Conservation (phyloP, 2,888 invertebrate species). For the Crioceris asparagi region DNA sequence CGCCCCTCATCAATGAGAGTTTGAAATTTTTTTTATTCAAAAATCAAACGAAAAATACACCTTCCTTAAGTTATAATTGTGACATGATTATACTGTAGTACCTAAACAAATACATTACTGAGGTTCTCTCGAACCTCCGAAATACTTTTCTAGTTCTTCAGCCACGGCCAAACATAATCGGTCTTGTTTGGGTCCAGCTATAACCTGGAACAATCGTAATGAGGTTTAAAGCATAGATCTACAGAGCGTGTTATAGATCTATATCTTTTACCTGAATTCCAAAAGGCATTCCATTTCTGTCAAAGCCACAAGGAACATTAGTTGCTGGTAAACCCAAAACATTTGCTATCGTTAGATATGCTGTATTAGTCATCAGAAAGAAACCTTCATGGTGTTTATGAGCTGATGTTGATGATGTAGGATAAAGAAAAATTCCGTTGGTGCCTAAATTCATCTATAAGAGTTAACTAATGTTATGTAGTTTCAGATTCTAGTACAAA, state of each 20-base stretch:
- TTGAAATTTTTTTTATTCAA: too few species aligned
- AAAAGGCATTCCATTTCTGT: neutral
- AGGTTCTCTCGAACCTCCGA: neutral
- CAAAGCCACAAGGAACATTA: neutral
- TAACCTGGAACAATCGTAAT: neutral
- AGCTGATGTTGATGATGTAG: neutral
- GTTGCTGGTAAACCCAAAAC: neutral
- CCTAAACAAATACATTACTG: too few species aligned
- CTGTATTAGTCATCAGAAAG: neutral
- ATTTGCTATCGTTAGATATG: neutral
- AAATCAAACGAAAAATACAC: too few species aligned
- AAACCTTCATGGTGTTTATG: neutral
- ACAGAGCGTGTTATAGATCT: neutral
- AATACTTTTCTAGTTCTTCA: conserved; percentile 35
- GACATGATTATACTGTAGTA: too few species aligned
- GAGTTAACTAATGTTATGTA: too few species aligned
- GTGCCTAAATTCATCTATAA: neutral
- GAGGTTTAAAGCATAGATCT: too few species aligned
- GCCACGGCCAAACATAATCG: conserved; percentile 70
- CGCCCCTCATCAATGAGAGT: too few species aligned
- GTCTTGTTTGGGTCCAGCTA: conserved; percentile 62
- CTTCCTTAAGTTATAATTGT: too few species aligned
- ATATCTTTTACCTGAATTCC: neutral
- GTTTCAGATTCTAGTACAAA: too few species aligned
- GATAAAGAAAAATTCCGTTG: neutral